Conservation (phyloP, 1,140 invertebrate genomes). For the Argopecten irradians region DNA sequence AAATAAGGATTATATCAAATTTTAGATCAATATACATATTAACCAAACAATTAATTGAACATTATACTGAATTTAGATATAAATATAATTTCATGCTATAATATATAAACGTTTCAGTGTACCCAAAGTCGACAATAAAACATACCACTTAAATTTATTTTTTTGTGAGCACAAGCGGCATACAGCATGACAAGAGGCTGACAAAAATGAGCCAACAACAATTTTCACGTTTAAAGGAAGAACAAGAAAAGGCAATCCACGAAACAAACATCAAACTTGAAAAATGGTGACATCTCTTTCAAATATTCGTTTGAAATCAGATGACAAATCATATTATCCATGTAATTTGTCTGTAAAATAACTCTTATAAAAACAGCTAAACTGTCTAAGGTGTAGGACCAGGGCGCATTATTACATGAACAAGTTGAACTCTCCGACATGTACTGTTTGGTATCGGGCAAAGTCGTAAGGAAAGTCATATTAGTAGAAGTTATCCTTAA, state of each 20-base stretch:
- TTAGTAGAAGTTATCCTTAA: neutral
- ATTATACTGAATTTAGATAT: too few species aligned
- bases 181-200: conserved; percentile 13
- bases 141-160: neutral
- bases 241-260: conserved; percentile 60
- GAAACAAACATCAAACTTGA: conserved; percentile 57
- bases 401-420: neutral
- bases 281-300: conserved; percentile 58
- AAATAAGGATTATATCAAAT: too few species aligned
- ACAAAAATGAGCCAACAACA: conserved; percentile 48
- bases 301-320: neutral
- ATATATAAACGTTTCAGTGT: too few species aligned
- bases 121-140: too few species aligned
- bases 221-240: conserved; percentile 56
- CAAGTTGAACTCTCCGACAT: neutral
- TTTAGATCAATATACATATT: too few species aligned
- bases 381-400: neutral
- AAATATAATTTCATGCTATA: too few species aligned
- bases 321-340: neutral
- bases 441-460: neutral
- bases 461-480: neutral
- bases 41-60: too few species aligned
- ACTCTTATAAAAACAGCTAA: neutral
- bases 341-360: neutral
- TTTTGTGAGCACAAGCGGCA: neutral